phyloP scores from a whole-genome alignment of 2,113 vertebrate genomes.

The Rhombomys opimus region DNA sequence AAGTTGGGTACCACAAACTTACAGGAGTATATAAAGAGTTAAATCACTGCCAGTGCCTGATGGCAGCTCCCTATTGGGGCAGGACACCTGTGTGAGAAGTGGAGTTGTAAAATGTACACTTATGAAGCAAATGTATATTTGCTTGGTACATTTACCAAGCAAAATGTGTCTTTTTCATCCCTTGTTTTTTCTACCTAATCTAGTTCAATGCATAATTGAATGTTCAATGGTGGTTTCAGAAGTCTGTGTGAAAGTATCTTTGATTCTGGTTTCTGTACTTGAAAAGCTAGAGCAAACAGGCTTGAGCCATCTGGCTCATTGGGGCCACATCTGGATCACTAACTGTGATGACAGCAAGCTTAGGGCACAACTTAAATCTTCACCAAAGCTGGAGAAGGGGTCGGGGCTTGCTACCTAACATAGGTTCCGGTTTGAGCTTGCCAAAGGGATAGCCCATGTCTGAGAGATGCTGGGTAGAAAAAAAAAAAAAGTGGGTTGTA shows the following conservation, averaged over 20 bases:
- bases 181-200: background rate
- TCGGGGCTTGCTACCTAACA: background rate
- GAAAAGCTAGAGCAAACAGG: background rate
- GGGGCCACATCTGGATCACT: background rate
- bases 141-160: no score
- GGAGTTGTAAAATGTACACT: accelerated
- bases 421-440: background rate
- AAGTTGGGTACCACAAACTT: background rate
- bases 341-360: background rate
- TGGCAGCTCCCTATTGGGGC: background rate
- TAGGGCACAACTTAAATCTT: background rate
- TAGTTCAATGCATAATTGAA: background rate
- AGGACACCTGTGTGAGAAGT: no score
- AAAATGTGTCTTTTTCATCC: background rate
- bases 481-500: background rate
- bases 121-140: background rate
- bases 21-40: background rate
- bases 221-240: background rate
- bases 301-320: background rate
- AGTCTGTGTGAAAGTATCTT: background rate
- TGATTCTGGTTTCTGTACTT: constrained; percentile 7
- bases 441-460: no score
- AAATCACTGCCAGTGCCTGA: background rate
- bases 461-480: background rate
- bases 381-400: background rate